A percentile compares a stretch with the other conserved stretches of the same genome.
Evolutionary conservation across 2,888 invertebrate genomes (phyloP).

Genomic region (Dendrolimus houi): DNA sequence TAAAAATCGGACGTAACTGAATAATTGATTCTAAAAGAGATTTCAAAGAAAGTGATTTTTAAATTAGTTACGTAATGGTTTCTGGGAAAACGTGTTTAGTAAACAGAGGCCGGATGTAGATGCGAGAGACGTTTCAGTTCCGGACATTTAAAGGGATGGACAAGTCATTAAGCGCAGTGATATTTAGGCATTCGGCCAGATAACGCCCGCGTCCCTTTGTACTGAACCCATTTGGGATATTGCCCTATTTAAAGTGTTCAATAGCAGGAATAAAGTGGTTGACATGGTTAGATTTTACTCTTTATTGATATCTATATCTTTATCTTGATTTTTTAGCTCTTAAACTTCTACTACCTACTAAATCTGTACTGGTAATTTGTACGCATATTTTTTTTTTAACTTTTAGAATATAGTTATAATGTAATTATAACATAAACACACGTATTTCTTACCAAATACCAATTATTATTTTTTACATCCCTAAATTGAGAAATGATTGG

Average conservation of each 20-base stretch:
- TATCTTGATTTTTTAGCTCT: too few species aligned
- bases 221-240: neutral
- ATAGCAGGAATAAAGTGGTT: neutral
- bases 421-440: too few species aligned
- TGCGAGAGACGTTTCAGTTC: conserved; percentile 24
- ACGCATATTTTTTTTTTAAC: too few species aligned
- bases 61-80: conserved; percentile 13
- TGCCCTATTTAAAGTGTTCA: neutral
- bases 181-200: conserved; percentile 13
- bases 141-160: conserved; percentile 23
- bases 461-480: too few species aligned
- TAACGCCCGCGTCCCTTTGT: neutral
- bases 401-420: too few species aligned
- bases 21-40: neutral
- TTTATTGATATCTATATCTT: too few species aligned
- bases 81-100: conserved; percentile 32
- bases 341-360: too few species aligned
- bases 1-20: too few species aligned
- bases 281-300: too few species aligned
- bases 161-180: conserved; percentile 34
- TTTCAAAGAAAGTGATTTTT: conserved; percentile 1
- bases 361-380: too few species aligned
- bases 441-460: too few species aligned
- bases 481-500: too few species aligned
- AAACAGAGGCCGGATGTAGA: conserved; percentile 32